Evolutionary conservation across 2,113 vertebrate species (phyloP).

Genomic region (Alouatta palliata): DNA sequence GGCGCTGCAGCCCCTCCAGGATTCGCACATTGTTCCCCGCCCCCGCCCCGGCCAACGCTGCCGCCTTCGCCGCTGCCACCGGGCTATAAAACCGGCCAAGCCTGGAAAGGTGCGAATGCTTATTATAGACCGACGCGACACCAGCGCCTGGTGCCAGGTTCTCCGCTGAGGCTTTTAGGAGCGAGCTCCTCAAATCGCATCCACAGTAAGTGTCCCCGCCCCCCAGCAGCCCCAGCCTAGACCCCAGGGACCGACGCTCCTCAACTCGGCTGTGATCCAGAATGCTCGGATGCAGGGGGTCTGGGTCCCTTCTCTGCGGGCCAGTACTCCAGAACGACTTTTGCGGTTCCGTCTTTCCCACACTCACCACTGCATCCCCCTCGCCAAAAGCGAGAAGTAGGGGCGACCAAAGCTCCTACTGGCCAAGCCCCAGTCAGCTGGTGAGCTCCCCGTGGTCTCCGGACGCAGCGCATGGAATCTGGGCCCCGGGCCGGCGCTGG

Average conservation of each 20-base stretch:
- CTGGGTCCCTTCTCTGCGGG: not conserved
- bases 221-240: not conserved
- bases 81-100: constrained; percentile 86
- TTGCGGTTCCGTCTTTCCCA: not conserved
- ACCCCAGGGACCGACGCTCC: not conserved
- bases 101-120: constrained; percentile 84
- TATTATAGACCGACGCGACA: constrained; percentile 65
- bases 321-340: not conserved
- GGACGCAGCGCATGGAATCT: not conserved
- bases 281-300: not conserved
- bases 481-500: not conserved
- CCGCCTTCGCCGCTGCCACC: constrained; percentile 69
- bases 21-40: constrained; percentile 87
- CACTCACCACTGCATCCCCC: not conserved
- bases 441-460: not conserved
- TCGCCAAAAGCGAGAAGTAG: not conserved
- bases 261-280: not conserved
- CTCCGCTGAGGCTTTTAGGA: not conserved
- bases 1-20: constrained; percentile 83
- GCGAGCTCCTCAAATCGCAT: not conserved
- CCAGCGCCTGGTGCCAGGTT: not conserved
- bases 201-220: constrained; percentile 75
- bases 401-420: not conserved
- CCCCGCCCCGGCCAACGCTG: constrained; percentile 77
- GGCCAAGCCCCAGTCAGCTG: not conserved